Evolutionary conservation across 2,888 invertebrate species (phyloP).

Genomic region (Drosophila mayaguana): DNA sequence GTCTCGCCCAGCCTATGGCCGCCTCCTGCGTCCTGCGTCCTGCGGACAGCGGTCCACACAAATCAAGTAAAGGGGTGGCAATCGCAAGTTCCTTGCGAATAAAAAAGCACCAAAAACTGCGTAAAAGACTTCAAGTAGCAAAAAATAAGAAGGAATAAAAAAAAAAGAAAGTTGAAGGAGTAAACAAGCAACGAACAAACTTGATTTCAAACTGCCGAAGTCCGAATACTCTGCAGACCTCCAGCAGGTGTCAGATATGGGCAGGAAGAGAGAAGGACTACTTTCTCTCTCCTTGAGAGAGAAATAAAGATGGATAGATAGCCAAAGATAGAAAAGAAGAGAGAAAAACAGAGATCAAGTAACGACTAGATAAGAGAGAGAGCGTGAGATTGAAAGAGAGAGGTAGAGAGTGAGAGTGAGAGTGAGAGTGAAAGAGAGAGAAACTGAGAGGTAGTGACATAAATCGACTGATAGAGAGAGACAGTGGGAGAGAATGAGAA

Average conservation of each 20-base stretch:
- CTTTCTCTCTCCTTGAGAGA: too few relatives aligned
- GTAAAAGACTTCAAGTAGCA: conserved; percentile 19
- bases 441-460: background rate
- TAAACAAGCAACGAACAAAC: background rate
- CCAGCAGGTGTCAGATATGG: background rate
- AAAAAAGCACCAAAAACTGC: conserved; percentile 34
- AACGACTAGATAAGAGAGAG: too few relatives aligned
- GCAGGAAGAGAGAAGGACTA: too few relatives aligned
- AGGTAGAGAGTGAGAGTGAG: background rate
- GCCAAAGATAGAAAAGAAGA: too few relatives aligned
- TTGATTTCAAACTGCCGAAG: background rate
- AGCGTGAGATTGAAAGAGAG: background rate
- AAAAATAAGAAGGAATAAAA: conserved; percentile 2
- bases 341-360: too few relatives aligned
- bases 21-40: conserved; percentile 12
- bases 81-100: conserved; percentile 52
- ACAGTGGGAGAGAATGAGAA: background rate
- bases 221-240: background rate
- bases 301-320: too few relatives aligned
- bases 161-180: background rate
- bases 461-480: too few relatives aligned
- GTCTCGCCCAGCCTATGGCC: conserved; percentile 43
- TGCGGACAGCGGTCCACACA: conserved; percentile 51
- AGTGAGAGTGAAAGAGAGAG: background rate
- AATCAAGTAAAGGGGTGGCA: conserved; percentile 73